Base-by-base conservation (phyloP, 2,888 invertebrate species). In the Lucinisca nassula region DNA sequence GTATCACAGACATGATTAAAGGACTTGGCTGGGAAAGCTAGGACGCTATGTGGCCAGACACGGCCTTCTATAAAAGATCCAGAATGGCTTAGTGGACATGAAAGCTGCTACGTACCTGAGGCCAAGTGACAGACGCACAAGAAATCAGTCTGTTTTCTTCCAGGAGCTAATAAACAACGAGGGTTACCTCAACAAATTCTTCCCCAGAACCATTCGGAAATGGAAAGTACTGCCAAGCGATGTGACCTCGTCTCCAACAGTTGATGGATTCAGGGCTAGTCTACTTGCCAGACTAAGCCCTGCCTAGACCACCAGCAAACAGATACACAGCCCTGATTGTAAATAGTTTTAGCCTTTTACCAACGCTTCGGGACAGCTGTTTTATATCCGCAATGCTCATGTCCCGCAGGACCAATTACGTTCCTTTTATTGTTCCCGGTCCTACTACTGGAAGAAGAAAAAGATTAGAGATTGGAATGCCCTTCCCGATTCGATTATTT, bases 141-240 rank as follows among this genome's bases (percentile, higher is more conserved):
- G 67, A 67, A 67, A 35, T 35, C 73, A 74, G 24, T 27, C 51
- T 24, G 74, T 21, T 27, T 49, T 45, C n/a, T 51, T 32, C 32
- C 58, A 77, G 24, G 61, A 27, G 17, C 74, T 14, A 14, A 49
- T 21, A 17, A 75, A 27, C 27, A 27, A 24, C 49, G 49, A 74
- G 3, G 74, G 45, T n/a, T 74, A 74, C 74, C 10, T n/a, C n/a
- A n/a, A 75, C 74, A 27, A 0, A 0, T 49, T 75, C 27, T 49
- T 75, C 45, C 74, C 74, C 10, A 0, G 74, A 75, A 75, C 74
- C 32, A 75, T 75, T 30, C 30, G 51, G 51, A 49, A 75, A 45
- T 73, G 73, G 49, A 49, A 75, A 14, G 24, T 0, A 49, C 4
- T 75, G 40, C 45, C 49, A 45, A 0, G 14, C 30, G 49, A 3